A percentile compares a stretch with the other conserved stretches of the same genome.
Evolutionary conservation across 2,888 invertebrate genomes (phyloP).

Genomic region (Minunthozetes semirufus): DNA sequence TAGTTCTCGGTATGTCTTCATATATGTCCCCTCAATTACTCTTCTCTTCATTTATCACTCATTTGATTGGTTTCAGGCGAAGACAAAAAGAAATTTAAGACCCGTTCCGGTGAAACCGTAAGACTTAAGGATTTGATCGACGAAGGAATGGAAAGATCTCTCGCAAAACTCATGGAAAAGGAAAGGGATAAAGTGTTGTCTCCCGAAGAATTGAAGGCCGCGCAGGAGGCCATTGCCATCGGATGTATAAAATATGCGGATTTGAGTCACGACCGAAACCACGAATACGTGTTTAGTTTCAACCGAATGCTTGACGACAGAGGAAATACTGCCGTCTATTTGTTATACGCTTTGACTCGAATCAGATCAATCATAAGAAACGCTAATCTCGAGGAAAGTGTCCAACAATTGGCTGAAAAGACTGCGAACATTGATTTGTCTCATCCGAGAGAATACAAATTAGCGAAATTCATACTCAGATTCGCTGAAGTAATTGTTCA

Average conservation of each 20-base stretch:
- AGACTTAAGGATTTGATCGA: slow-evolving; percentile 77
- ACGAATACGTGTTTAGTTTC: slow-evolving; percentile 96
- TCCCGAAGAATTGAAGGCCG: slow-evolving; percentile 67
- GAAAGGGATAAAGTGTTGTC: slow-evolving; percentile 70
- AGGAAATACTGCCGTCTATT: slow-evolving; percentile 96
- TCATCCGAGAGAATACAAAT: slow-evolving; percentile 89
- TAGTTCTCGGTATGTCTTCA: slow-evolving; percentile 67
- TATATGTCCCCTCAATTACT: neutral
- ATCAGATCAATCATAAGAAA: slow-evolving; percentile 83
- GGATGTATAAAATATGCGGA: slow-evolving; percentile 99
- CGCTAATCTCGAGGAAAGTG: slow-evolving; percentile 60
- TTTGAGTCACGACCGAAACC: slow-evolving; percentile 80
- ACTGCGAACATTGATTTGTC: slow-evolving; percentile 55
- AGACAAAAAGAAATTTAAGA: slow-evolving; percentile 91
- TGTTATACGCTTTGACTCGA: slow-evolving; percentile 86
- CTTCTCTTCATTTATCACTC: neutral
- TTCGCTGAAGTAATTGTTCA: slow-evolving; percentile 80
- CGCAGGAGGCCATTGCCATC: slow-evolving; percentile 87
- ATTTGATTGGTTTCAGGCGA: slow-evolving; percentile 28
- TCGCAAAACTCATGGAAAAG: slow-evolving; percentile 77
- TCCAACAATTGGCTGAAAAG: slow-evolving; percentile 49
- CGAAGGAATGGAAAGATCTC: slow-evolving; percentile 62
- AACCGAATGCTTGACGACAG: slow-evolving; percentile 96
- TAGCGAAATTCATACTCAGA: slow-evolving; percentile 66
- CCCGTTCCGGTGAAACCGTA: slow-evolving; percentile 91